A percentile compares a stretch with the other conserved stretches of the same genome.
phyloP scores from a whole-genome alignment of 2,113 vertebrate genomes.

The Ptilorrhoa leucosticta region DNA sequence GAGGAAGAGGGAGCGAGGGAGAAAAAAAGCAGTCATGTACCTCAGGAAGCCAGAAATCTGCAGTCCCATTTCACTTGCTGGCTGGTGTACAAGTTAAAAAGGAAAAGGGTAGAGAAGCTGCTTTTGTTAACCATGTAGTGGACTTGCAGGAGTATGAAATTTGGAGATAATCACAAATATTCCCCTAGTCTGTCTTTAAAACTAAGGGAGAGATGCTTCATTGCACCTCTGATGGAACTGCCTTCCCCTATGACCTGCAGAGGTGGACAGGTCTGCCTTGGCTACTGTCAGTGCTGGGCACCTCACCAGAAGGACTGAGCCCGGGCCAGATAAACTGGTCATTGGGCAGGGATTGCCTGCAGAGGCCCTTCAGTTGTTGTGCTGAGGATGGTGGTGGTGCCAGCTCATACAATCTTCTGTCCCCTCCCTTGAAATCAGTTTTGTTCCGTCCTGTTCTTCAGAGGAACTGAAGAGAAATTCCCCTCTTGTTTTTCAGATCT shows the following conservation, averaged over 20 bases:
- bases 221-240: background rate
- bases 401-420: rapidly evolving
- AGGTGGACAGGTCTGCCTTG: background rate
- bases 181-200: background rate
- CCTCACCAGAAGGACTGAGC: background rate
- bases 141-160: background rate
- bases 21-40: background rate
- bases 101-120: background rate
- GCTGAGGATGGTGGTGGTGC: background rate
- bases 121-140: background rate
- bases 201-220: background rate
- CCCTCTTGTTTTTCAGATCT: constrained; percentile 83
- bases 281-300: background rate
- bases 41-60: background rate
- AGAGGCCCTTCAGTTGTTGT: background rate
- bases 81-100: background rate
- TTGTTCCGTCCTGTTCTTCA: background rate
- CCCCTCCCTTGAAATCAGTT: background rate
- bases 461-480: background rate
- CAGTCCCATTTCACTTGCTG: background rate
- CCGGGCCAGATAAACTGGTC: rapidly evolving
- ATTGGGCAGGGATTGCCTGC: background rate
- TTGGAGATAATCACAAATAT: background rate
- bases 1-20: background rate
- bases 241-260: background rate